Evolutionary conservation across 2,113 vertebrate species (phyloP).

Genomic region (Daubentonia madagascariensis): DNA sequence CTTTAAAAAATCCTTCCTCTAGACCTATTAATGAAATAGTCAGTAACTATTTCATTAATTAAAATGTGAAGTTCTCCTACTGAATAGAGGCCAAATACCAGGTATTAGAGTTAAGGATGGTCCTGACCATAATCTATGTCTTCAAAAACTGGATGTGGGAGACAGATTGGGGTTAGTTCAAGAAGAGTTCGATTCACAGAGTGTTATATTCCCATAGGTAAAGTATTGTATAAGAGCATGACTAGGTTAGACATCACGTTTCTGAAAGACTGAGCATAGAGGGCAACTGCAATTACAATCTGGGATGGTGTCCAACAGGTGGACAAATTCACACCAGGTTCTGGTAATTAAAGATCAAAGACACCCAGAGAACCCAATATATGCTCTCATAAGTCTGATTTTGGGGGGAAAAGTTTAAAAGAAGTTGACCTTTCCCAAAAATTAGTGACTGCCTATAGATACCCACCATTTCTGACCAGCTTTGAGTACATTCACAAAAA

Average conservation of each 20-base stretch:
- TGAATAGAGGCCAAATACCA: not conserved
- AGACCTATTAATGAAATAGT: not conserved
- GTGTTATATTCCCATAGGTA: too few species aligned
- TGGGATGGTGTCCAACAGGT: not conserved
- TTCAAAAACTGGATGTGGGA: not conserved
- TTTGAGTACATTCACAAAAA: not conserved
- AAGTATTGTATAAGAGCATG: not conserved
- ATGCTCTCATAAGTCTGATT: not conserved
- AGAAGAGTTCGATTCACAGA: not conserved
- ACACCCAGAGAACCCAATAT: not conserved
- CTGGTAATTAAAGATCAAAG: not conserved
- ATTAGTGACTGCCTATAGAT: not conserved
- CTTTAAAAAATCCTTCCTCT: not conserved
- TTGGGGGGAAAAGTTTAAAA: not conserved
- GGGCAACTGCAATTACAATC: not conserved
- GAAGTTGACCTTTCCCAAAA: not conserved
- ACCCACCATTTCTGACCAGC: too few species aligned
- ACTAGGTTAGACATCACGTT: not conserved
- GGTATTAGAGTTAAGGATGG: not conserved
- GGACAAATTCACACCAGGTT: not conserved
- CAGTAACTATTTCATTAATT: not conserved
- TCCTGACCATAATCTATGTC: not conserved
- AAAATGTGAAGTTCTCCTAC: not conserved
- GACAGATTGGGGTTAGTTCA: not conserved
- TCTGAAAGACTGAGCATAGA: not conserved